Evolutionary conservation across 2,888 invertebrate genomes (phyloP), one percentile per base, ranked within the genome.

Genomic region (Hoplodrina blanda): DNA sequence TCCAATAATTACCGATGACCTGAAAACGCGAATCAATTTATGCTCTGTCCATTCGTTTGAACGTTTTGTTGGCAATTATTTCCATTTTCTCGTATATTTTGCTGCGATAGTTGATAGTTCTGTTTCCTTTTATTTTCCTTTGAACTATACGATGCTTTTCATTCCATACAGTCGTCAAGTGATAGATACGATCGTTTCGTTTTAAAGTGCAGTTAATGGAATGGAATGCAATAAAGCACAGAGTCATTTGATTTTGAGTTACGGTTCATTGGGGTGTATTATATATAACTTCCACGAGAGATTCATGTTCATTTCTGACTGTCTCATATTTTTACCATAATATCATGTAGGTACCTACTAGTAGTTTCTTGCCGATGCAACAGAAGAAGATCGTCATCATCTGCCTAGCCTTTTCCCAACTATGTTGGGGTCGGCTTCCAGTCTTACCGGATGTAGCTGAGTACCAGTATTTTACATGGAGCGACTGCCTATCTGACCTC

Each of bases 191-290:
- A 52, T 63, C 56, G 66, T 52, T 63, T 60, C 11, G 37, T n/a
- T 79, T 65, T 65, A 69, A 62, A 63, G 57, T 19, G 37, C 60
- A 25, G 30, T 79, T 56, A 61, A 70, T 56, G 46, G 63, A 70
- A 61, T 41, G 41, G 10, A 62, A 57, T 71, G 50, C 56, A 50
- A 60, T 74, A 49, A 62, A 56, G 54, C 54, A 20, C 33, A 49
- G 25, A 66, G 55, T 53, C 44, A 65, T 65, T 74, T 30, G 37
- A 66, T 53, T n/a, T 50, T 11, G 44, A 50, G 33, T 46, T 56
- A 46, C 54, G 13, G 30, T 11, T 50, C 20, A 25, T 46, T 49
- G 53, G 56, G 41, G 33, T 46, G 44, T 8, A 59, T 54, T n/a
- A 7, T 19, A 25, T 13, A 15, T 25, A 25, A 30, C 15, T 19